These are phyloP conservation scores for Chloroceryle amazona DNA, from an alignment of 2,797 vertebrate species.

Conservation along the genomic window DNA sequence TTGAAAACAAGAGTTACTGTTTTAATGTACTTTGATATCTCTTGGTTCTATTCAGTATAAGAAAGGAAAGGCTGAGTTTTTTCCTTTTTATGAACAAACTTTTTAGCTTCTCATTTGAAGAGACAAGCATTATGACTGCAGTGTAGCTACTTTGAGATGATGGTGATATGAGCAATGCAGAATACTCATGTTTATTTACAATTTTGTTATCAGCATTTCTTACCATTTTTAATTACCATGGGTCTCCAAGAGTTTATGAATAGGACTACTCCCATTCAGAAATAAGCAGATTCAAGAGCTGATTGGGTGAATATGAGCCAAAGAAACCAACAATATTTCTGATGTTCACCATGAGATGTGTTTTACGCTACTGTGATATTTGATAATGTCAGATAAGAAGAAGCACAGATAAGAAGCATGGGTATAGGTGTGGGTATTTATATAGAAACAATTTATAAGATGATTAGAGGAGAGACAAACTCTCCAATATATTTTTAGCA, in stretches of 20 bases:
- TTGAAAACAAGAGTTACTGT: background rate
- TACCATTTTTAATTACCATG: background rate
- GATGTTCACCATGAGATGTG: accelerated
- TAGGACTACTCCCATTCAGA: background rate
- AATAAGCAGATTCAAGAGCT: background rate
- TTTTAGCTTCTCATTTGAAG: background rate
- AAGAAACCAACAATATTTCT: background rate
- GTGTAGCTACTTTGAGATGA: background rate
- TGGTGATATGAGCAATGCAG: background rate
- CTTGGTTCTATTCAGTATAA: background rate
- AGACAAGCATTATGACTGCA: background rate
- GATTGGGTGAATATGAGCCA: background rate
- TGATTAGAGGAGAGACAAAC: background rate
- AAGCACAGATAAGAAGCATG: background rate
- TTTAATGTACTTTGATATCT: background rate
- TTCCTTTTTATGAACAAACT: background rate
- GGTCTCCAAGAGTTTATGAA: background rate
- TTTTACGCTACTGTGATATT: background rate
- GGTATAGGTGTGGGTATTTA: background rate
- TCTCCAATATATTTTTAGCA: background rate
- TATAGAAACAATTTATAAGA: background rate
- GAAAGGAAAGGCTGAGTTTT: background rate
- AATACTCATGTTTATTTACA: background rate
- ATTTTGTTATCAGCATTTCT: background rate
- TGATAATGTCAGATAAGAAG: background rate